phyloP scores from a whole-genome alignment of 1,140 invertebrate genomes.

The Brachionus koreanus region DNA sequence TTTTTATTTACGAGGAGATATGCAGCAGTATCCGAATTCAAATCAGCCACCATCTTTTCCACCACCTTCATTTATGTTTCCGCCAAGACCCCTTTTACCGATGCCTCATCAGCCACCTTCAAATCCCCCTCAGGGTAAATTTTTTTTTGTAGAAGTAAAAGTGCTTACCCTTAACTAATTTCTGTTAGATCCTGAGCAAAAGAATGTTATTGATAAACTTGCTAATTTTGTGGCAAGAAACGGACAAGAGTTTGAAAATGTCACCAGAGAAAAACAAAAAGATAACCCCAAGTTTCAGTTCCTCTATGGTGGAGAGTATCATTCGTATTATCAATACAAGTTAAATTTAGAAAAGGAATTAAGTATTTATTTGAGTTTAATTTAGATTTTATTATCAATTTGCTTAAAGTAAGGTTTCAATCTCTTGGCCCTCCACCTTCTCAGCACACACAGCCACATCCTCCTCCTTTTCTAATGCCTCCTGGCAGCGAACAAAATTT shows the following conservation, averaged over 20 bases:
- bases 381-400: background rate
- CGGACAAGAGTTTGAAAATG: slow-evolving; percentile 94
- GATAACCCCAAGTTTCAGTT: slow-evolving; percentile 95
- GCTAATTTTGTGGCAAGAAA: slow-evolving; percentile 61
- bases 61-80: slow-evolving; percentile 15
- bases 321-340: slow-evolving; percentile 93
- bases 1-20: background rate
- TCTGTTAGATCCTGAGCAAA: slow-evolving; percentile 14
- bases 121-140: background rate
- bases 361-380: slow-evolving; percentile 46
- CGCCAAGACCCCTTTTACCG: background rate
- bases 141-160: too few relatives aligned
- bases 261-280: slow-evolving; percentile 95
- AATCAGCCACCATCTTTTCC: slow-evolving; percentile 7
- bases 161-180: too few relatives aligned
- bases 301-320: slow-evolving; percentile 89
- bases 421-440: slow-evolving; percentile 52
- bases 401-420: background rate
- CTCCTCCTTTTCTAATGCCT: slow-evolving; percentile 43
- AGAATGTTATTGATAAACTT: slow-evolving; percentile 43
- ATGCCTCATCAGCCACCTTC: background rate
- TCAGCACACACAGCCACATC: slow-evolving; percentile 13
- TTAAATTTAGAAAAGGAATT: slow-evolving; percentile 64
- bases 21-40: background rate
- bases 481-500: slow-evolving; percentile 34